Conservation (phyloP, 2,888 invertebrate genomes). For the Rotaria sp. region DNA sequence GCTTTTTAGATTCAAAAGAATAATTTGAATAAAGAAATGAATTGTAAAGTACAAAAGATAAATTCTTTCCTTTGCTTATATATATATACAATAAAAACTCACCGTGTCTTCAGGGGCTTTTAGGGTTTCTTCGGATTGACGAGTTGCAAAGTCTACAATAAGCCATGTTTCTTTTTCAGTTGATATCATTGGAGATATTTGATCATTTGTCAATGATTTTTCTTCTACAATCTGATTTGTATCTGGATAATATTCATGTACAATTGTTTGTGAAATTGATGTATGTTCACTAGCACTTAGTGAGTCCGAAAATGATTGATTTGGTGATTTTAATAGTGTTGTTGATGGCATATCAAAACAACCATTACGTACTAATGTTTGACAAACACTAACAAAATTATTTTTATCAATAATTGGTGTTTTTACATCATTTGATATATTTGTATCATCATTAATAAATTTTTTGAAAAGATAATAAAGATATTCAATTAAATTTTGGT, state of each 20-base stretch:
- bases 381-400: constrained; percentile 15
- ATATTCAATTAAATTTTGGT: constrained; percentile 27
- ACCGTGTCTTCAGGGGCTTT: neutral
- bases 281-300: neutral
- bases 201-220: neutral
- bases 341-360: neutral
- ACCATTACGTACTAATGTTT: constrained; percentile 11
- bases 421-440: too few relatives aligned
- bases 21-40: too few relatives aligned
- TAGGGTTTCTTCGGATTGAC: neutral
- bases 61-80: too few relatives aligned
- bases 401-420: neutral
- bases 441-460: neutral
- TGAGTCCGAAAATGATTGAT: neutral
- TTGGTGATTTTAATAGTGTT: neutral
- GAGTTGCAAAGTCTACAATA: neutral
- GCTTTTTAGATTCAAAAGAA: too few relatives aligned
- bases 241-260: neutral
- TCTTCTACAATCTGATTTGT: neutral
- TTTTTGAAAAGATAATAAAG: constrained; percentile 20
- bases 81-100: too few relatives aligned
- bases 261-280: neutral
- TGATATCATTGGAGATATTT: neutral
- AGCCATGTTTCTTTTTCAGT: neutral
- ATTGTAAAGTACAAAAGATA: too few relatives aligned